Evolutionary conservation across 2,113 vertebrate genomes (phyloP), one percentile per base, ranked within the genome.

Genomic region (Brachyhypopomus gauderio): DNA sequence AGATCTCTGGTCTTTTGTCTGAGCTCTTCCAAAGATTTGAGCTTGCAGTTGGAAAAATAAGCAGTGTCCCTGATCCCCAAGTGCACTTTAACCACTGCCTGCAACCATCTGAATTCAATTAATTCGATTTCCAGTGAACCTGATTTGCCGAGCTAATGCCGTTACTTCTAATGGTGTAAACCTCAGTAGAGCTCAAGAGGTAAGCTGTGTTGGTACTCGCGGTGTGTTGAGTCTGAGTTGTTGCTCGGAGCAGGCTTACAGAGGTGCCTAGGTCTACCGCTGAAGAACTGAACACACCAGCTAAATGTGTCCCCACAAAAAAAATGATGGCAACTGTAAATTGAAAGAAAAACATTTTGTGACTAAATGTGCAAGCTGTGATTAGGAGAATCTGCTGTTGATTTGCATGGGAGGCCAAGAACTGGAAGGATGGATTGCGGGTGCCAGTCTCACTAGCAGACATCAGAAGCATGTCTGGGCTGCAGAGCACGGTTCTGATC

Each of bases 401-500:
- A 52, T 52, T 52, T 1, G 45, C 45, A 52, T 11, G 14, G 1
- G 12, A 11, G 12, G 45, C 2, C 1, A 7, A 14, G 25, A 30
- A 30, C 17, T 12, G 16, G 14, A 16, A 48, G 55, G 62, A 72
- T n/a, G 67, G 22, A 14, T 59, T 36, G 75, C 59, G 22, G 41
- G 34, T 60, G 27, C 52, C 55, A 74, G 48, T 64, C 19, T 70
- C 52, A 20, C 30, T 36, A 9, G 66, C 75, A 48, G 30, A 75
- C 79, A n/a, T 25, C 79, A 25, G 45, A 20, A 72, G 74, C 71
- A 62, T 81, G 80, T 81, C 62, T 19, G 8, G 72, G 45, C 63
- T 81, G 48, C 62, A 69, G 56, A 70, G 23, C 66, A 52, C 63
- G 45, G 22, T 75, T 75, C 79, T 48, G 79, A 75, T n/a, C n/a